These are phyloP conservation scores for Phocides pigmalion DNA, from an alignment of 1,140 invertebrate species.

Conservation along the genomic window DNA sequence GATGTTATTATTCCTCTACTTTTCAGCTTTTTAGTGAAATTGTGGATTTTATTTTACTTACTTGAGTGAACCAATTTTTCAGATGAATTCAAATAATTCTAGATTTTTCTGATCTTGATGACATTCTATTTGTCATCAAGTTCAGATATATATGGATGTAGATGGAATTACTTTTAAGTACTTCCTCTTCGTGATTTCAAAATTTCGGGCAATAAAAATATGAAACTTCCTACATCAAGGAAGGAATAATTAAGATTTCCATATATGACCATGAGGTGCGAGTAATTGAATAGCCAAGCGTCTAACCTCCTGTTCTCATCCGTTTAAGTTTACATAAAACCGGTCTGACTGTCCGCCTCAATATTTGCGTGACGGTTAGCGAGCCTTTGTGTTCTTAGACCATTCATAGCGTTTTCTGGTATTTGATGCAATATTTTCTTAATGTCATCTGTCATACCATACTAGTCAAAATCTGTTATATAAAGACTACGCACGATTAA, in stretches of 20 bases:
- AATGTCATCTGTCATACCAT: no score
- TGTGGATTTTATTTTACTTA: no score
- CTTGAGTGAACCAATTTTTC: no score
- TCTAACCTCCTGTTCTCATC: slow-evolving; percentile 39
- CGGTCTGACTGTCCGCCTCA: slow-evolving; percentile 51
- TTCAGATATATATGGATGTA: no score
- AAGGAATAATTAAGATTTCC: slow-evolving; percentile 34
- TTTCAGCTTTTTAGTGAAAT: no score
- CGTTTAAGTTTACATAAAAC: slow-evolving; percentile 47
- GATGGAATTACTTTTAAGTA: not conserved
- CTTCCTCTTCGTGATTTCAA: not conserved
- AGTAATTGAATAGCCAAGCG: slow-evolving; percentile 42
- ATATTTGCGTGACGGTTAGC: slow-evolving; percentile 57
- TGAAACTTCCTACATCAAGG: slow-evolving; percentile 4
- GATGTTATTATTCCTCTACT: no score
- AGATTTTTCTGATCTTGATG: no score
- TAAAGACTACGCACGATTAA: no score
- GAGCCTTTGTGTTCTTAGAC: slow-evolving; percentile 40
- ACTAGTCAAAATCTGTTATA: no score
- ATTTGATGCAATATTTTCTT: not conserved
- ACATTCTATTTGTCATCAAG: no score
- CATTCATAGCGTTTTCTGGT: slow-evolving; percentile 50
- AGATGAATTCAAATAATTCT: no score
- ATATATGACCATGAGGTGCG: slow-evolving; percentile 38
- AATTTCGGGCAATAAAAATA: not conserved